These are phyloP conservation scores for Anodontia alba DNA, from an alignment of 2,888 invertebrate species.

Conservation along the genomic window DNA sequence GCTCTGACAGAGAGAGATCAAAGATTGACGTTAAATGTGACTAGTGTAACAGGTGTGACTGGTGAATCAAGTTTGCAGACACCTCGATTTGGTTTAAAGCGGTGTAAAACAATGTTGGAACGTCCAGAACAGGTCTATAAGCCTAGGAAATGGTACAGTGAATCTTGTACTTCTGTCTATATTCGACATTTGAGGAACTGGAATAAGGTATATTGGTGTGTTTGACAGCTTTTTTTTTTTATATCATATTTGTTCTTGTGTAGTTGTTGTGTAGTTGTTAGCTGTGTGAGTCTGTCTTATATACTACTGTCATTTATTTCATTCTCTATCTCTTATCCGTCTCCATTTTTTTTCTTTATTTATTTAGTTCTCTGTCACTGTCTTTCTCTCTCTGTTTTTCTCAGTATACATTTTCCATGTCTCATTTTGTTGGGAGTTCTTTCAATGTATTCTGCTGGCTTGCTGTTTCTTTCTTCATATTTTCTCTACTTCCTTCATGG, in stretches of 20 bases:
- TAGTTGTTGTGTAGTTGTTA: no score
- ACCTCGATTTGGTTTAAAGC: constrained; percentile 34
- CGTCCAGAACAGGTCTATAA: constrained; percentile 46
- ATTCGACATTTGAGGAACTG: constrained; percentile 38
- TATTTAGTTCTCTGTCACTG: neutral
- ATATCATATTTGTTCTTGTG: no score
- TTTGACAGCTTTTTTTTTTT: no score
- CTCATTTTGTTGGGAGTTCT: no score
- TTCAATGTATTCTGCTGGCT: no score
- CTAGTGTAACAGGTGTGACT: neutral
- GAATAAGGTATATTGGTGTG: constrained; percentile 49
- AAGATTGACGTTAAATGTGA: neutral
- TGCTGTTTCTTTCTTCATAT: no score
- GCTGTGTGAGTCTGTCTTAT: no score
- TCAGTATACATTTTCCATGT: neutral
- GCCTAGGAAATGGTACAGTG: constrained; percentile 27
- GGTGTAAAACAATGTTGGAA: constrained; percentile 43
- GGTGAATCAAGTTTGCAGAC: neutral
- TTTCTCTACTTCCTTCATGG: no score
- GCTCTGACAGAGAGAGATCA: neutral
- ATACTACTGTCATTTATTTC: neutral
- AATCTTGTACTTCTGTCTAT: constrained; percentile 47
- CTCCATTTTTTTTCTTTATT: neutral
- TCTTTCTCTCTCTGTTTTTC: neutral
- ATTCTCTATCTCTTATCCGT: constrained; percentile 5